Evolutionary conservation across 2,113 vertebrate genomes (phyloP), one percentile per base, ranked within the genome.

Genomic region (Corythoichthys intestinalis): DNA sequence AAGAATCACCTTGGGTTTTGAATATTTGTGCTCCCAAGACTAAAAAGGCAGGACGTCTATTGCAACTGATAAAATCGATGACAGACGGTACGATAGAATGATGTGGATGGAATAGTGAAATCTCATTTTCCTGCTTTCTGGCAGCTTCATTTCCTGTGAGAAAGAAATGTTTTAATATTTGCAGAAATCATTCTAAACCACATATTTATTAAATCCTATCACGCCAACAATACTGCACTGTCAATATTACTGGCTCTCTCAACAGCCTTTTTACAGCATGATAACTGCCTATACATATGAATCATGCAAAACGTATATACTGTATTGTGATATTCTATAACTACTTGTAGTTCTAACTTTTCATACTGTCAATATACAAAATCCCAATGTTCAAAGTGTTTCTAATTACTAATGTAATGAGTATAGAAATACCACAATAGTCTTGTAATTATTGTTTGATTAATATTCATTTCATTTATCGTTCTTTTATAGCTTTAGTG

Each of bases 141-240:
- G 85, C 81, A 87, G 78, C 74, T 78, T 88, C 84, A 88, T 90
- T 90, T 90, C 88, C 88, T 84, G 76, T 73, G 57, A 37, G 61
- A 77, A 78, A 84, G 88, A 87, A 90, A 88, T 79, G 75, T 67
- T 68, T 64, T 50, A 64, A 70, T 75, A 52, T 85, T 80, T 83
- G 69, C 75, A 65, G 48, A 74, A 81, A 61, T 84, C 69, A 86
- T 80, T 80, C 61, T 71, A 41, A 56, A 61, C 56, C 77, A 74
- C 71, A 75, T 85, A 76, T 87, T 83, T 82, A 81, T 80, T 63
- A 64, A 77, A 77, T 80, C 72, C 74, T 78, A 77, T 69, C 59
- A 58, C 50, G 71, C 38, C 34, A 9, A 34, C 52, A 7, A 65
- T 66, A 82, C 67, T 69, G 52, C 69, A 65, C 9, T 65, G 69